Evolutionary conservation across 2,888 invertebrate genomes (phyloP).

Genomic region (Synergus gifuensis): DNA sequence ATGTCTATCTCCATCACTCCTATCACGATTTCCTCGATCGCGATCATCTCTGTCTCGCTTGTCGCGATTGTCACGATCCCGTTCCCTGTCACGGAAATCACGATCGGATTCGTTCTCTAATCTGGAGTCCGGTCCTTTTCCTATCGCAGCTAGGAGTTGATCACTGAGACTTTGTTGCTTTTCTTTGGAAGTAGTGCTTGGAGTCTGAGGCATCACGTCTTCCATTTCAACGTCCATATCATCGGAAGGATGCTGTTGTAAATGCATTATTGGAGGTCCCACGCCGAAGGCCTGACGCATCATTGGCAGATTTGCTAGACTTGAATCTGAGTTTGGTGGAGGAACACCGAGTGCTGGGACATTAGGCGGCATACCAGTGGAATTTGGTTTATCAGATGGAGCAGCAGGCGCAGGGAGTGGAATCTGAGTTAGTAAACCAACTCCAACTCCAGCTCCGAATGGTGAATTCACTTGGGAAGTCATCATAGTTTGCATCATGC

Average conservation of each 20-base stretch:
- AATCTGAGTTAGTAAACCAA: constrained; percentile 74
- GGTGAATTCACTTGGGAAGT: constrained; percentile 75
- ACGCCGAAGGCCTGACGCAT: constrained; percentile 74
- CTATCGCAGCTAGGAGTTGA: constrained; percentile 81
- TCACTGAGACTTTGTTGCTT: constrained; percentile 75
- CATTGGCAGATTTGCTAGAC: constrained; percentile 71
- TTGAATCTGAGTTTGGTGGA: constrained; percentile 71
- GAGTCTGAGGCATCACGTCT: constrained; percentile 77
- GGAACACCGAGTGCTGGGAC: constrained; percentile 77
- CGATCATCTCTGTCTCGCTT: constrained; percentile 53
- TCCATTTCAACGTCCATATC: constrained; percentile 91
- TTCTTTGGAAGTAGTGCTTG: constrained; percentile 54
- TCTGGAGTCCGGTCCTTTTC: constrained; percentile 64
- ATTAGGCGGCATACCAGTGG: constrained; percentile 78
- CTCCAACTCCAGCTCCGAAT: constrained; percentile 73
- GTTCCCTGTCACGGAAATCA: constrained; percentile 67
- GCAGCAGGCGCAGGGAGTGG: constrained; percentile 76
- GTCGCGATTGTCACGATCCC: constrained; percentile 67
- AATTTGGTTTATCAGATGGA: constrained; percentile 75
- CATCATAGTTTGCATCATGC: constrained; percentile 76
- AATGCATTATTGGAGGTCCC: constrained; percentile 68
- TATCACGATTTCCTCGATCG: constrained; percentile 67
- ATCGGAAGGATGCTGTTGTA: constrained; percentile 80
- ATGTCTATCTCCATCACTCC: constrained; percentile 68
- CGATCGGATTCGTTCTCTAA: constrained; percentile 61